phyloP scores from a whole-genome alignment of 2,888 invertebrate species.

The Orchesella flavescens region DNA sequence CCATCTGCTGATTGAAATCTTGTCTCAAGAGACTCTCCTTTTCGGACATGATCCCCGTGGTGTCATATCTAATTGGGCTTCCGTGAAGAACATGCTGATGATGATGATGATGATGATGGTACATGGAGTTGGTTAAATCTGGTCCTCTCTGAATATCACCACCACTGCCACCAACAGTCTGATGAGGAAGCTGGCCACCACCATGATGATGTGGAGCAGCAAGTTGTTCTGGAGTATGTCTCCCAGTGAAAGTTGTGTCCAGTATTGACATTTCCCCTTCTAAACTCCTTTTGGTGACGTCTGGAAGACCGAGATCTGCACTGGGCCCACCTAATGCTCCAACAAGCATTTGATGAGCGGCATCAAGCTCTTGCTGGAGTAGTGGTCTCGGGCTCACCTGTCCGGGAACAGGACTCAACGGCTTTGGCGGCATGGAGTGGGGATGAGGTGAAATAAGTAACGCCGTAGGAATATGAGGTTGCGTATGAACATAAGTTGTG shows the following conservation, averaged over 20 bases:
- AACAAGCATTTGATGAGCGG: not conserved
- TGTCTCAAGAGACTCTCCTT: slow-evolving; percentile 56
- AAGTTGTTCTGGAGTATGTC: slow-evolving; percentile 44
- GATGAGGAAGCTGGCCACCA: no score
- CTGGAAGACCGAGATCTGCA: slow-evolving; percentile 63
- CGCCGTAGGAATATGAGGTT: slow-evolving; percentile 37
- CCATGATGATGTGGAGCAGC: slow-evolving; percentile 20
- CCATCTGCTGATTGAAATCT: slow-evolving; percentile 67
- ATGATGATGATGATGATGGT: not conserved
- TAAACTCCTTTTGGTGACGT: slow-evolving; percentile 67
- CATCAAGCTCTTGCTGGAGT: slow-evolving; percentile 1
- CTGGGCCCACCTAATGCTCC: not conserved
- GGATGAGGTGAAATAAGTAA: slow-evolving; percentile 27
- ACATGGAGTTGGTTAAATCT: slow-evolving; percentile 55
- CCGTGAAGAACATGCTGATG: not conserved
- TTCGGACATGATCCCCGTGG: slow-evolving; percentile 27
- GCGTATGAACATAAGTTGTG: slow-evolving; percentile 55
- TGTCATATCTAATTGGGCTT: no score
- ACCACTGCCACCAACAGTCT: not conserved
- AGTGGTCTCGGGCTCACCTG: slow-evolving; percentile 48
- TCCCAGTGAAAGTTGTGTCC: slow-evolving; percentile 43
- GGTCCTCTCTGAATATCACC: slow-evolving; percentile 25
- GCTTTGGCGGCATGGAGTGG: slow-evolving; percentile 17
- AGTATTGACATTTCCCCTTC: slow-evolving; percentile 35
- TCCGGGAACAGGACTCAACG: slow-evolving; percentile 31